phyloP scores from a whole-genome alignment of 2,888 invertebrate species.

The Himalopsyche kuldschensis region DNA sequence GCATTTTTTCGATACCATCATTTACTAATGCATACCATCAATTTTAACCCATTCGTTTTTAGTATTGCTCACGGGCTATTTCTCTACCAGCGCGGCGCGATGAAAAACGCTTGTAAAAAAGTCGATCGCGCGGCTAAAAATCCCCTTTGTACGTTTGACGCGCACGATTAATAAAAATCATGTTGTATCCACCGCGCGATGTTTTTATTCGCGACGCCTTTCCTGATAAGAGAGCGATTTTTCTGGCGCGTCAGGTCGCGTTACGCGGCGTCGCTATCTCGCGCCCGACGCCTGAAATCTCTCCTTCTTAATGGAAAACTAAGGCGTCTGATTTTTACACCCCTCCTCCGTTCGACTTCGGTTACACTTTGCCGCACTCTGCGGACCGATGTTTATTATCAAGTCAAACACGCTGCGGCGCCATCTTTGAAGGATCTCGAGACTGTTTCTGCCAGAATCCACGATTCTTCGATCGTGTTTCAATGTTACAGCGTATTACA shows the following conservation, averaged over 20 bases:
- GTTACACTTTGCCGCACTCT: not conserved
- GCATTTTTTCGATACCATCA: not conserved
- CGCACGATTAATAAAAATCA: not conserved
- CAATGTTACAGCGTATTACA: not conserved
- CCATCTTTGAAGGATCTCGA: not conserved
- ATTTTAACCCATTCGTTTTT: not conserved
- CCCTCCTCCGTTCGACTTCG: not conserved
- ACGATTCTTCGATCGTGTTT: not conserved
- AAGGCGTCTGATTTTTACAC: not conserved
- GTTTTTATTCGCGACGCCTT: not conserved
- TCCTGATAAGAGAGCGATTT: not conserved
- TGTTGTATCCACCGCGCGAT: not conserved
- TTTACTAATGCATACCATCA: not conserved
- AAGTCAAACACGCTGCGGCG: not conserved
- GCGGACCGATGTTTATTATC: not conserved
- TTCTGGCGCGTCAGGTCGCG: not conserved
- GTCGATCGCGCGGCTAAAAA: not conserved
- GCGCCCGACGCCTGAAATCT: not conserved
- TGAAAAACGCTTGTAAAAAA: not conserved
- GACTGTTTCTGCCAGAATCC: not conserved
- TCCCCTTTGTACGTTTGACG: not conserved
- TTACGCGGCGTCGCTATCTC: not conserved
- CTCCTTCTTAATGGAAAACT: not conserved
- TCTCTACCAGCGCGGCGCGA: not conserved
- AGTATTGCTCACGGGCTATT: not conserved